phyloP scores from a whole-genome alignment of 2,113 vertebrate genomes.

The Corythornis cristatus region DNA sequence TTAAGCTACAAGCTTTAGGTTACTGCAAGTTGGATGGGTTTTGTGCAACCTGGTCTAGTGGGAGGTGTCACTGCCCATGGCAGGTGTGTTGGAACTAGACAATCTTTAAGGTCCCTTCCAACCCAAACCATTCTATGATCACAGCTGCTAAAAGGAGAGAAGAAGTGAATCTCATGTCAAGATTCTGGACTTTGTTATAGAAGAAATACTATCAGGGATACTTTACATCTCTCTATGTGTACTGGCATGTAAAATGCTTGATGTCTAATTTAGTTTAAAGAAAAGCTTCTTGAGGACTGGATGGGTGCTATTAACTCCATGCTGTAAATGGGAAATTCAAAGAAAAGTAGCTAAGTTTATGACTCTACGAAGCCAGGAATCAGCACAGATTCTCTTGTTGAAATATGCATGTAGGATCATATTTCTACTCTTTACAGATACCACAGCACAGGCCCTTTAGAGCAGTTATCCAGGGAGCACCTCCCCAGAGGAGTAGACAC shows the following conservation, averaged over 20 bases:
- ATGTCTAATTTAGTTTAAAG: neutral
- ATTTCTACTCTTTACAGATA: neutral
- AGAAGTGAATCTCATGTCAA: neutral
- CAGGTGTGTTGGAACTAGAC: too few species aligned
- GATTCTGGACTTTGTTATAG: neutral
- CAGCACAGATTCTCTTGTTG: neutral
- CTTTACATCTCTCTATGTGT: neutral
- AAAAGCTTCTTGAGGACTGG: neutral
- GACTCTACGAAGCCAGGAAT: neutral
- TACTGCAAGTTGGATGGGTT: neutral
- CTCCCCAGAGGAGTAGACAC: neutral
- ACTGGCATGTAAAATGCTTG: neutral
- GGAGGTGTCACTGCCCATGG: too few species aligned
- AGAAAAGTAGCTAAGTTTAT: neutral
- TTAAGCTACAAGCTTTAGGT: neutral
- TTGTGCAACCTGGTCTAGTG: too few species aligned
- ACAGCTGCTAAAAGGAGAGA: neutral
- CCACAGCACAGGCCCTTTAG: neutral
- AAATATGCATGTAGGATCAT: neutral
- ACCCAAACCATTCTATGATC: neutral
- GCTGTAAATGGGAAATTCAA: neutral
- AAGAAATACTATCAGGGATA: neutral
- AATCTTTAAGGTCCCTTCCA: too few species aligned
- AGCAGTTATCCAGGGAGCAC: neutral
- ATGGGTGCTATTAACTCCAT: neutral